A percentile compares a stretch with the other conserved stretches of the same genome.
These are phyloP conservation scores for Zaprionus obscuricornis DNA, from an alignment of 2,888 invertebrate genomes.

Conservation along the genomic window DNA sequence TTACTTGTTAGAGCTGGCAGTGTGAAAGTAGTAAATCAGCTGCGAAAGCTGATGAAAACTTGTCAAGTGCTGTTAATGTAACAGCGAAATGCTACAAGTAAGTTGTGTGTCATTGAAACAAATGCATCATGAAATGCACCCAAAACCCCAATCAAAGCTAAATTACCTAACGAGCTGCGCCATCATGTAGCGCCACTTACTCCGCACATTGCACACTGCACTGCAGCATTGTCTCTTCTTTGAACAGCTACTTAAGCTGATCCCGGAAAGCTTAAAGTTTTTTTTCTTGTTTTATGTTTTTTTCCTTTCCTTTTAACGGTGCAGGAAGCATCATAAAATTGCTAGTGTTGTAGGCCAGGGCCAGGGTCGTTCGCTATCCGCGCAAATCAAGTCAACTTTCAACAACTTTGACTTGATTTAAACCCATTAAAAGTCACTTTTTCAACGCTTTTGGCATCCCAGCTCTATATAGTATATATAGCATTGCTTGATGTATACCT, in stretches of 20 bases:
- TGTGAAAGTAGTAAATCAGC: too few relatives aligned
- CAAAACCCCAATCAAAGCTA: constrained; percentile 71
- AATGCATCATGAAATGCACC: constrained; percentile 72
- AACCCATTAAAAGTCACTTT: constrained; percentile 82
- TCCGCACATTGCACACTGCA: neutral
- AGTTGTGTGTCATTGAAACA: constrained; percentile 68
- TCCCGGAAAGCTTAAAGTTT: constrained; percentile 60
- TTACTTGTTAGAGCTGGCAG: too few relatives aligned
- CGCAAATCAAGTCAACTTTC: constrained; percentile 77
- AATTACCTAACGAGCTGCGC: constrained; percentile 72
- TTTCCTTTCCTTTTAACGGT: constrained; percentile 45
- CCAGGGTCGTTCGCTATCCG: constrained; percentile 32
- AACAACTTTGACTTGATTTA: constrained; percentile 80
- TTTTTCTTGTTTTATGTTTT: too few relatives aligned
- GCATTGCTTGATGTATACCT: constrained; percentile 39
- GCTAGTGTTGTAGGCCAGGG: constrained; percentile 12
- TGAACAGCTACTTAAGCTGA: constrained; percentile 65
- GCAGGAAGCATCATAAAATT: constrained; percentile 69
- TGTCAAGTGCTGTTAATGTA: too few relatives aligned
- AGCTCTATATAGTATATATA: constrained; percentile 14
- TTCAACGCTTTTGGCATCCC: constrained; percentile 71
- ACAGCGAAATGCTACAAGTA: neutral
- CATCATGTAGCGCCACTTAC: constrained; percentile 63
- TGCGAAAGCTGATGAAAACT: too few relatives aligned
- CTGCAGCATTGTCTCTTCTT: constrained; percentile 3